Percentiles rank a stretch among this genome's conserved stretches.
These are phyloP conservation scores for Dunckerocampus dactyliophorus DNA, from an alignment of 2,113 vertebrate species.

Conservation along the genomic window DNA sequence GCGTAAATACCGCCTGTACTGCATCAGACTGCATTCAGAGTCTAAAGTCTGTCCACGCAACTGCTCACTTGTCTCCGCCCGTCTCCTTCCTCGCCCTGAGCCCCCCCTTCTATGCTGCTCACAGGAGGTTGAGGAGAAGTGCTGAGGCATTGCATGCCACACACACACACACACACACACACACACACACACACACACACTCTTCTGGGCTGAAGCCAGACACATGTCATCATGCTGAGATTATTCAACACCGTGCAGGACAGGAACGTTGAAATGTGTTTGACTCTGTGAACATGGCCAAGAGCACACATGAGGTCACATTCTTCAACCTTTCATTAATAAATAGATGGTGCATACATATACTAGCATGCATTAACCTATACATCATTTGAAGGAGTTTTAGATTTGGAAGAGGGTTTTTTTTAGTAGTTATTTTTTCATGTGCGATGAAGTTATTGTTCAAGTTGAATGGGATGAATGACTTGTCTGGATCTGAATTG, in stretches of 20 bases:
- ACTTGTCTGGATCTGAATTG: too few relatives aligned
- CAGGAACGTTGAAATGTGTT: constrained; percentile 31
- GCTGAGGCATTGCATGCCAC: constrained; percentile 61
- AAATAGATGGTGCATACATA: not conserved
- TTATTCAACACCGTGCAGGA: constrained; percentile 52
- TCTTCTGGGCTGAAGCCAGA: constrained; percentile 54
- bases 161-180: too few relatives aligned
- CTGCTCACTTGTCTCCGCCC: constrained; percentile 59
- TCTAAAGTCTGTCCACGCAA: constrained; percentile 59
- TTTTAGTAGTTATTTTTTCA: too few relatives aligned
- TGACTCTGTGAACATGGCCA: constrained; percentile 40
- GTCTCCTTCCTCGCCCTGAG: constrained; percentile 26
- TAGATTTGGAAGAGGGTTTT: too few relatives aligned
- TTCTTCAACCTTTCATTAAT: constrained; percentile 14
- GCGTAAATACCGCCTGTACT: constrained; percentile 64
- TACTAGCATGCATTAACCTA: not conserved
- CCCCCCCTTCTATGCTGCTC: constrained; percentile 18
- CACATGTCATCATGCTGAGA: constrained; percentile 53
- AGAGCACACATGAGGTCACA: constrained; percentile 35
- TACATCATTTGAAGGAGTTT: too few relatives aligned
- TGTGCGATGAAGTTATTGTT: not conserved
- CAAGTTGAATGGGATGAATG: too few relatives aligned
- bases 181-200: too few relatives aligned
- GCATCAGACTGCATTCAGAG: constrained; percentile 50
- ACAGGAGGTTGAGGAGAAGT: constrained; percentile 50